Evolutionary conservation across 2,113 vertebrate species (phyloP).

Genomic region (Nibea coibor): DNA sequence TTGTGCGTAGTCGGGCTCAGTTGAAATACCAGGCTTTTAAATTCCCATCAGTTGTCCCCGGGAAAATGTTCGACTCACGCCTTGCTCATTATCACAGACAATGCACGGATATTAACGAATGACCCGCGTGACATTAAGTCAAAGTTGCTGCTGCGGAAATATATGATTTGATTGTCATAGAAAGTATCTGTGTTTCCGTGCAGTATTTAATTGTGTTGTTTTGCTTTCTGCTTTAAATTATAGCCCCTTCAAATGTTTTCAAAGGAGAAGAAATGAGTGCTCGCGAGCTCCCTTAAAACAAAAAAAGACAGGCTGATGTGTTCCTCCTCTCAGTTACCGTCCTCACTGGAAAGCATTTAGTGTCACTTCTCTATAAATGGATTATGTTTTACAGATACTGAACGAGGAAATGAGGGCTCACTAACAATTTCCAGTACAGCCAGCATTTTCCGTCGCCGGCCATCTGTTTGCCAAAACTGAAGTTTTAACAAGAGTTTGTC

Average conservation of each 20-base stretch:
- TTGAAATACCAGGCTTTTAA: conserved; percentile 65
- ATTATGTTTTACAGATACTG: conserved; percentile 26
- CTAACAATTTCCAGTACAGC: conserved; percentile 8
- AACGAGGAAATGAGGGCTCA: conserved; percentile 16
- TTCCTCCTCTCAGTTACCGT: conserved; percentile 35
- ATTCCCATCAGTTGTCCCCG: conserved; percentile 61
- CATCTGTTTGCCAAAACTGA: conserved; percentile 19
- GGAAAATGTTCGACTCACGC: conserved; percentile 38
- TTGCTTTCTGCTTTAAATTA: conserved; percentile 41
- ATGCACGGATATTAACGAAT: conserved; percentile 45
- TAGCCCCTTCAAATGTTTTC: conserved; percentile 31
- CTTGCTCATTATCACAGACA: conserved; percentile 58
- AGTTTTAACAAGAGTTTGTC: conserved; percentile 8
- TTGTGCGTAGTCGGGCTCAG: conserved; percentile 47
- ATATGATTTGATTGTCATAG: conserved; percentile 34
- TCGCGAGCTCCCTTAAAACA: conserved; percentile 26
- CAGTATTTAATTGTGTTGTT: conserved; percentile 43
- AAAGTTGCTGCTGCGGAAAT: conserved; percentile 33
- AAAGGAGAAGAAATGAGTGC: conserved; percentile 1
- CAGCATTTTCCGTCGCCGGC: neutral
- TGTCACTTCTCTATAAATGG: conserved; percentile 43
- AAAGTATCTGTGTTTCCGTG: conserved; percentile 10
- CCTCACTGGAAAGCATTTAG: conserved; percentile 41
- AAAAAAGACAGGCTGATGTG: conserved; percentile 30
- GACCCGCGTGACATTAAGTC: conserved; percentile 36